Base-by-base conservation (phyloP, 1,140 invertebrate species). In the Tetramorium parvispinum region DNA sequence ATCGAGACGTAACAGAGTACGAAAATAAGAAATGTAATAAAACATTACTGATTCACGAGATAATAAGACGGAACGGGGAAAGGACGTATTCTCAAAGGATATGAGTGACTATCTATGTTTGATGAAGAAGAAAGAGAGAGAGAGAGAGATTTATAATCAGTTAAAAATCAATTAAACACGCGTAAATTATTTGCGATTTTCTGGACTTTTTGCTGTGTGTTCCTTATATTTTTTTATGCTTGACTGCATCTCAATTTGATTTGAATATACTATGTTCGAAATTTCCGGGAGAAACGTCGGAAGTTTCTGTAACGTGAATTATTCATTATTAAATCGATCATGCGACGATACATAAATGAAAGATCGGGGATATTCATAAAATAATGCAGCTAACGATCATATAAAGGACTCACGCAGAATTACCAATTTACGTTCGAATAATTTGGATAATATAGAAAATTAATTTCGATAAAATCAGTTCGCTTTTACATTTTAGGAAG, bases 1-100 rank as follows among this genome's bases (percentile, higher is more conserved):
- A 24, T 63, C 21, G 51, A 24, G 18, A 43, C 8, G 75, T 78
- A 85, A 78, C 37, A 13, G 63, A 63, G n/a, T n/a, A 37, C 63
- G 4, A 51, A 68, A 43, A 68, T 79, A 68, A 78, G 18, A 61
- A 40, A 37, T 24, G 32, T 65, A 37, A 65, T 37, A 13, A 32
- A 16, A 51, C 3, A 37, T 40, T 59, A 10, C n/a, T 24, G 27
- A n/a, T 37, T 27, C 43, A 24, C 5, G 32, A 65, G 61, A 65
- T n/a, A 10, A 37, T 10, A 65, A 21, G 18, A 21, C 4, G n/a
- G 18, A 21, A 21, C 11, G 2, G 11, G 11, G 5, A 43, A 68
- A 37, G 5, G 2, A 63, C 21, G 4, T 66, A 66, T 66, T 21
- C 18, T 32, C 16, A 4, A 66, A 66, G 13, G 10, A 40, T 21